phyloP scores from a whole-genome alignment of 2,113 vertebrate species.

The Coptodon bakossiorum region DNA sequence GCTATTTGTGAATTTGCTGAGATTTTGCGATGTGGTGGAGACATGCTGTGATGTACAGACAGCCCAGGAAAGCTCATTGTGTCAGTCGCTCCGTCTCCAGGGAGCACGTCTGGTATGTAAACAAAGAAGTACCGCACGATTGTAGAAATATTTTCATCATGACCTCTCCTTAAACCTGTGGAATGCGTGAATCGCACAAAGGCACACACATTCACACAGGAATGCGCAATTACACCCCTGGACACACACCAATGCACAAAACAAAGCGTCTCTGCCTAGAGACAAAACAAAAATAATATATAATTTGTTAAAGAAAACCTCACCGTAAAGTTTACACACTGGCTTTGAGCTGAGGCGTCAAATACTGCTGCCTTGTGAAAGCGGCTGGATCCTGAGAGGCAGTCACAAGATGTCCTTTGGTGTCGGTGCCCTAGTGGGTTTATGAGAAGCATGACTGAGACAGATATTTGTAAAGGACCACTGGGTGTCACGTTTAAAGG shows the following conservation, averaged over 20 bases:
- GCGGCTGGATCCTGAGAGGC: not conserved
- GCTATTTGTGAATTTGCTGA: not conserved
- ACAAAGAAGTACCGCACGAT: conserved; percentile 32
- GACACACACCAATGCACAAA: not conserved
- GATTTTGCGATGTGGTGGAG: not conserved
- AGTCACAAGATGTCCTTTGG: not conserved
- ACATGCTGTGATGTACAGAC: conserved; percentile 17
- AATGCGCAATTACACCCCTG: conserved; percentile 31
- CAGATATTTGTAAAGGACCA: not conserved
- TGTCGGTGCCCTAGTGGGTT: not conserved
- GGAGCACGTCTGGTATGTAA: conserved; percentile 56
- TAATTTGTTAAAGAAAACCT: not conserved
- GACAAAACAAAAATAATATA: not conserved
- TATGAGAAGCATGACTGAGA: not conserved
- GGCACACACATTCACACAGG: not conserved
- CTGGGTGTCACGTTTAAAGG: not conserved
- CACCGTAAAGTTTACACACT: not conserved
- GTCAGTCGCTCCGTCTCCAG: conserved; percentile 36
- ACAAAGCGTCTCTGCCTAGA: not conserved
- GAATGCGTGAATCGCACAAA: conserved; percentile 55
- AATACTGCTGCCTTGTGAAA: not conserved
- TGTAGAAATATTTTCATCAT: conserved; percentile 45
- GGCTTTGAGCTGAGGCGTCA: not conserved
- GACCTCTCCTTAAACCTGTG: conserved; percentile 40
- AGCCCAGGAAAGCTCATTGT: conserved; percentile 5